These are phyloP conservation scores for Scarus forsteni DNA, from an alignment of 2,797 vertebrate species.

Conservation along the genomic window DNA sequence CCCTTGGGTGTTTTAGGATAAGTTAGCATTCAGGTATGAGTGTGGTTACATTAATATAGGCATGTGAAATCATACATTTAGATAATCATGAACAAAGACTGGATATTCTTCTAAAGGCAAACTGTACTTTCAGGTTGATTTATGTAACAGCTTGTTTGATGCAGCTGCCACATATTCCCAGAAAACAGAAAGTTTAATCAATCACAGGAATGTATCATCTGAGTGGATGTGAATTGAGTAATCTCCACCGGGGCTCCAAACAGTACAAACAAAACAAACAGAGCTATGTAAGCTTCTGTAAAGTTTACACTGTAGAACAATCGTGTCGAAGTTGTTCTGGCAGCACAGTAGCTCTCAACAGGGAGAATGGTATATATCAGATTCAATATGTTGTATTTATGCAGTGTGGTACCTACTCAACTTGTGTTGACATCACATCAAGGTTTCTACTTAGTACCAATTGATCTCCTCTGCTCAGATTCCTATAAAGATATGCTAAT, in stretches of 20 bases:
- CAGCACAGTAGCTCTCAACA: too few species aligned
- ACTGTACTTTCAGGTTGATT: not conserved
- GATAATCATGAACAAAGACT: constrained; percentile 38
- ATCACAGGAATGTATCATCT: constrained; percentile 33
- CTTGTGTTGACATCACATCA: too few species aligned
- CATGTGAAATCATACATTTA: constrained; percentile 11
- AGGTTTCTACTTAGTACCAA: too few species aligned
- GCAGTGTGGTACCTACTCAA: too few species aligned
- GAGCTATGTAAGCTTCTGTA: too few species aligned
- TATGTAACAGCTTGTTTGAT: constrained; percentile 27
- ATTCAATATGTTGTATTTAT: too few species aligned
- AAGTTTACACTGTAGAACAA: too few species aligned
- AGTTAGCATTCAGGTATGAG: constrained; percentile 38
- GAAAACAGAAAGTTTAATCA: constrained; percentile 25
- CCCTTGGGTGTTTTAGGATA: constrained; percentile 30
- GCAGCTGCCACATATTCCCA: constrained; percentile 25
- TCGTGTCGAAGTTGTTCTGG: too few species aligned
- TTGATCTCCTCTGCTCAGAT: too few species aligned
- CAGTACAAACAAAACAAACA: constrained; percentile 25
- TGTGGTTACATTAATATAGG: constrained; percentile 23
- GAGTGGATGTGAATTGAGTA: constrained; percentile 39
- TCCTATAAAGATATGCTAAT: too few species aligned
- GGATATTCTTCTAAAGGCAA: constrained; percentile 9
- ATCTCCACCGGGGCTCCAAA: constrained; percentile 20
- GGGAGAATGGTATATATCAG: too few species aligned